Evolutionary conservation across 2,113 vertebrate genomes (phyloP).

Genomic region (Python bivittatus): DNA sequence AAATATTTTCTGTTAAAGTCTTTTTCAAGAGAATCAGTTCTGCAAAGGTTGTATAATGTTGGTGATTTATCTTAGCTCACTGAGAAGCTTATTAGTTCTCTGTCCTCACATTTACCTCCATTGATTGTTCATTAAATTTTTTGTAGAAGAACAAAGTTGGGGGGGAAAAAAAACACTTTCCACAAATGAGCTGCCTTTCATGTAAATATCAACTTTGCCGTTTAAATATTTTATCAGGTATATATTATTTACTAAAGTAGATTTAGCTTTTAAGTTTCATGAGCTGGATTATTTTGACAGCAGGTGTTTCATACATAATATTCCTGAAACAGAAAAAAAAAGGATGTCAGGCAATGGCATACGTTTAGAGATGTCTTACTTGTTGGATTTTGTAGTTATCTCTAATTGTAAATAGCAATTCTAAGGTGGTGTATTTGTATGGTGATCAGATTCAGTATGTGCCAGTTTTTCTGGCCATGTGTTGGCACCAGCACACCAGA

Average conservation of each 20-base stretch:
- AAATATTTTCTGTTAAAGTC: neutral
- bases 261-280: slow-evolving; percentile 20
- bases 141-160: neutral
- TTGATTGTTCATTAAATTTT: no score
- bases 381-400: neutral
- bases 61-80: neutral
- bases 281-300: slow-evolving; percentile 9
- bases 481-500: neutral
- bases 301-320: neutral
- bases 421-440: neutral
- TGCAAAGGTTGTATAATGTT: neutral
- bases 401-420: neutral
- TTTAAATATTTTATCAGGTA: slow-evolving; percentile 34
- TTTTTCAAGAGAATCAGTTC: neutral
- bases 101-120: neutral
- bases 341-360: neutral
- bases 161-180: slow-evolving; percentile 4
- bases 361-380: neutral
- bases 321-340: slow-evolving; percentile 6
- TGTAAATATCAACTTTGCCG: slow-evolving; percentile 23
- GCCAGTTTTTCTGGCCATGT: neutral
- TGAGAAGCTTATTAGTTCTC: neutral
- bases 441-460: neutral
- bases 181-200: slow-evolving; percentile 13
- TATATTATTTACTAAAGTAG: slow-evolving; percentile 28